Percentiles rank a stretch among this genome's conserved stretches.
These are phyloP conservation scores for Tetranychus urticae DNA, from an alignment of 1,140 invertebrate genomes.

Conservation along the genomic window DNA sequence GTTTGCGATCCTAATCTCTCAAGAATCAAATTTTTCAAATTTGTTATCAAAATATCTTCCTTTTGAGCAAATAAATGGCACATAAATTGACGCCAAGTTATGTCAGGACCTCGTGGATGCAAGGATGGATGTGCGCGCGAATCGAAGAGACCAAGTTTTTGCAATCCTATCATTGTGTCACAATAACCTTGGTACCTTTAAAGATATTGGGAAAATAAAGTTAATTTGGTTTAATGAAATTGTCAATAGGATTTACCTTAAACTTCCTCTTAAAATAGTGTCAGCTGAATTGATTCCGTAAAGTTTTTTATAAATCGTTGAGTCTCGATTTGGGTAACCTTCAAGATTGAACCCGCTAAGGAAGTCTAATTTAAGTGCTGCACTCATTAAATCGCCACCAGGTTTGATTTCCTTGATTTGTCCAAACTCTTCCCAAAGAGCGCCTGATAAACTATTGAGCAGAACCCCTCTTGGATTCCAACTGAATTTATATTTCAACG, in stretches of 20 bases:
- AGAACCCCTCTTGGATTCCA: constrained; percentile 82
- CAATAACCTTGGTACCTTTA: constrained; percentile 43
- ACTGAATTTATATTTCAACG: constrained; percentile 83
- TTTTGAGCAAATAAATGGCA: constrained; percentile 60
- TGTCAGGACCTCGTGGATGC: constrained; percentile 78
- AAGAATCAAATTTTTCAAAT: constrained; percentile 48
- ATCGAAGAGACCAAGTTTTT: constrained; percentile 67
- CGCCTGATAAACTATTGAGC: constrained; percentile 60
- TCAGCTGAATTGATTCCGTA: constrained; percentile 57
- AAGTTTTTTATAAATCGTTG: constrained; percentile 56
- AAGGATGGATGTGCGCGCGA: constrained; percentile 56
- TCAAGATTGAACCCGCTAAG: constrained; percentile 89
- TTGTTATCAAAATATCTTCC: constrained; percentile 78
- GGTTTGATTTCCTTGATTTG: constrained; percentile 29
- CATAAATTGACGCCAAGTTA: constrained; percentile 83
- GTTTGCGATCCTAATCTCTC: constrained; percentile 44
- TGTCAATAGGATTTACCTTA: constrained; percentile 26
- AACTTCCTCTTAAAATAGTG: constrained; percentile 71
- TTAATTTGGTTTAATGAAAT: constrained; percentile 24
- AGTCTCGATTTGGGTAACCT: constrained; percentile 88
- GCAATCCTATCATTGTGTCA: constrained; percentile 57
- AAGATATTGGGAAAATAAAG: not conserved
- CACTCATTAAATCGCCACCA: constrained; percentile 53
- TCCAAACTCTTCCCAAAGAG: constrained; percentile 62
- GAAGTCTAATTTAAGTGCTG: constrained; percentile 50